These are phyloP conservation scores for Thermophis baileyi DNA, from an alignment of 2,113 vertebrate genomes.

Conservation along the genomic window DNA sequence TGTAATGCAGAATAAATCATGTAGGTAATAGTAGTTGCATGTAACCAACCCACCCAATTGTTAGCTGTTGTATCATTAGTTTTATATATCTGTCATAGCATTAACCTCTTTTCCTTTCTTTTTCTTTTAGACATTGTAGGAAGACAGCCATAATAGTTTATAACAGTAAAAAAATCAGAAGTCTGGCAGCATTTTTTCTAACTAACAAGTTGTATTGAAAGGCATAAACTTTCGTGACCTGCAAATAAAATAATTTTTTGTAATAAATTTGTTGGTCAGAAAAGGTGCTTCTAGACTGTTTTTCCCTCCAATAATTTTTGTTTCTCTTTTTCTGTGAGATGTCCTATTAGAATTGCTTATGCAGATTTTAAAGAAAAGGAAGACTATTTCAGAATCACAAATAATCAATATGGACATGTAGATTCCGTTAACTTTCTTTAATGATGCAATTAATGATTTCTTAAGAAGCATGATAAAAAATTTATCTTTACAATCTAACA, in stretches of 20 bases:
- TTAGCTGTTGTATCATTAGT: slow-evolving; percentile 33
- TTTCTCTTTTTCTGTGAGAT: slow-evolving; percentile 29
- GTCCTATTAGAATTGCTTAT: slow-evolving; percentile 19
- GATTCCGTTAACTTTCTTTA: not conserved
- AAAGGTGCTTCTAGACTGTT: not conserved
- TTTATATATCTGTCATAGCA: slow-evolving; percentile 46
- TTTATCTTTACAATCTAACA: not conserved
- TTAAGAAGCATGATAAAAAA: not conserved
- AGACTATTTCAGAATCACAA: not conserved
- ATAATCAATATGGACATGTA: not conserved
- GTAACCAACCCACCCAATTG: slow-evolving; percentile 48
- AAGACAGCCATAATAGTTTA: not conserved
- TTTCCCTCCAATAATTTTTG: not conserved
- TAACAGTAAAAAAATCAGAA: not conserved
- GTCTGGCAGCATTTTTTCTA: not conserved
- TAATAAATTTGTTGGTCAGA: not conserved
- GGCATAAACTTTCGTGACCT: not conserved
- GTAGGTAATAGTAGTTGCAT: slow-evolving; percentile 25
- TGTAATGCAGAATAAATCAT: slow-evolving; percentile 39
- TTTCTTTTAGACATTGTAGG: not conserved
- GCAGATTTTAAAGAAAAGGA: slow-evolving; percentile 28
- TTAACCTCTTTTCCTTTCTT: slow-evolving; percentile 26
- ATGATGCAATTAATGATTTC: not conserved
- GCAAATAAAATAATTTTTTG: not conserved
- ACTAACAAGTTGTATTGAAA: not conserved